phyloP scores from a whole-genome alignment of 64 coral and sea anemone genomes.

The Pocillopora verrucosa region DNA sequence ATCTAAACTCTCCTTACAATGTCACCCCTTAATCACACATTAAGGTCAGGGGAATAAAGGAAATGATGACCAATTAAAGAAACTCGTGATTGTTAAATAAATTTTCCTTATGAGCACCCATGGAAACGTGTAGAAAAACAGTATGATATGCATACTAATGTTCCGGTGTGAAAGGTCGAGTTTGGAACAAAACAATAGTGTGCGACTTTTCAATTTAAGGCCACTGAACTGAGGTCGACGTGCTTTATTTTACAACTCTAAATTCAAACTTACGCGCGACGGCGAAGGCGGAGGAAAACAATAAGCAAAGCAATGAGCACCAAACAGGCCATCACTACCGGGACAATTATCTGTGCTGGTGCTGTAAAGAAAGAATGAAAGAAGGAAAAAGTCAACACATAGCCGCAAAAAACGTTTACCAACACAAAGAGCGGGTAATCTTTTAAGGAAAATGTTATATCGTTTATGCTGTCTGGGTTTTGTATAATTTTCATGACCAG shows the following conservation, averaged over 20 bases:
- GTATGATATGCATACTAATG: too few relatives aligned
- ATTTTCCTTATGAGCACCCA: too few relatives aligned
- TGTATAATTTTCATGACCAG: too few relatives aligned
- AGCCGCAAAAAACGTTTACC: neutral
- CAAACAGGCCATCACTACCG: slow-evolving; percentile 62
- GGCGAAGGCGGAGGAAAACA: slow-evolving; percentile 64
- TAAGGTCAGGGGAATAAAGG: too few relatives aligned
- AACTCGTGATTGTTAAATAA: too few relatives aligned
- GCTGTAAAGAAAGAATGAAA: slow-evolving; percentile 4
- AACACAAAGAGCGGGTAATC: neutral
- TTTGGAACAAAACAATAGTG: neutral
- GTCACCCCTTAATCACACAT: too few relatives aligned
- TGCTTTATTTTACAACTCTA: neutral
- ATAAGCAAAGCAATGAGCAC: slow-evolving; percentile 34
- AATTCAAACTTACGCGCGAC: slow-evolving; percentile 53
- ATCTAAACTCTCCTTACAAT: too few relatives aligned
- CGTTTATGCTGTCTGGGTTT: too few relatives aligned
- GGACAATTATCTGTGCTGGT: slow-evolving; percentile 55
- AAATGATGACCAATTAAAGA: too few relatives aligned
- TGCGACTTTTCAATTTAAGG: neutral
- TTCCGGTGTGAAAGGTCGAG: too few relatives aligned
- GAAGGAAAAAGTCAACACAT: neutral
- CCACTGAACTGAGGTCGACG: neutral
- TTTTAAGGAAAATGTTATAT: too few relatives aligned
- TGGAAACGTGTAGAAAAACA: too few relatives aligned